Base-by-base conservation (phyloP, 2,888 invertebrate species). In the Ormyrus rosae region DNA sequence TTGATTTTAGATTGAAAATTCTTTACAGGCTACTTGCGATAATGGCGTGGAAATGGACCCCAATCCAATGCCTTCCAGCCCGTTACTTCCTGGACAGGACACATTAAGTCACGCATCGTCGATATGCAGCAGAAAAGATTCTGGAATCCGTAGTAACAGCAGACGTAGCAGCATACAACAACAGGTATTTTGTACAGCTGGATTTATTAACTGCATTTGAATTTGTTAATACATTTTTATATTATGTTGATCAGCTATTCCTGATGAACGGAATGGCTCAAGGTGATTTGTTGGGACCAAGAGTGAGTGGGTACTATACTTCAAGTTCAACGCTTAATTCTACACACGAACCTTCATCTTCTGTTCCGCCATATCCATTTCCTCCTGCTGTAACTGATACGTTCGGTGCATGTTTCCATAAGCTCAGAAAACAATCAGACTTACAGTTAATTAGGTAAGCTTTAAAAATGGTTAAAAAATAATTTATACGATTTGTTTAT, bases 291-390 rank as follows among this genome's bases (percentile, higher is more conserved):
- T 92, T 96, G 87, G 94, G 95, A 81, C 96, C 96, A 84, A 93
- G 97, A 55, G 96, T 96, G 2, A 97, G 97, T 53, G 97, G 96
- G 34, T 97, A 97, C 91, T 97, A 96, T 89, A 97, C 96, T 4
- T 96, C 96, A 78, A 96, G 96, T 87, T 96, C 96, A 6, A 93
- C 93, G 4, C 89, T 94, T 78, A 92, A 92, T 83, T 91, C 92
- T 9, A 87, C 85, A 63, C 91, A 88, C 58, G 91, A 90, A 81
- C 86, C 89, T 79, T 87, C 90, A 4, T 88, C 90, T 91, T 80
- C 91, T 91, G 87, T 87, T 70, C 93, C 92, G 4, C 92, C 92
- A 51, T 90, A 87, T 84, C 88, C 90, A 51, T 91, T 92, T 83
- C 92, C 92, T 51, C 92, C 91, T 19, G 92, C 92, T 10, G 91